Conservation (phyloP, 2,888 invertebrate species). For the Prosopocoilus inquinatus region DNA sequence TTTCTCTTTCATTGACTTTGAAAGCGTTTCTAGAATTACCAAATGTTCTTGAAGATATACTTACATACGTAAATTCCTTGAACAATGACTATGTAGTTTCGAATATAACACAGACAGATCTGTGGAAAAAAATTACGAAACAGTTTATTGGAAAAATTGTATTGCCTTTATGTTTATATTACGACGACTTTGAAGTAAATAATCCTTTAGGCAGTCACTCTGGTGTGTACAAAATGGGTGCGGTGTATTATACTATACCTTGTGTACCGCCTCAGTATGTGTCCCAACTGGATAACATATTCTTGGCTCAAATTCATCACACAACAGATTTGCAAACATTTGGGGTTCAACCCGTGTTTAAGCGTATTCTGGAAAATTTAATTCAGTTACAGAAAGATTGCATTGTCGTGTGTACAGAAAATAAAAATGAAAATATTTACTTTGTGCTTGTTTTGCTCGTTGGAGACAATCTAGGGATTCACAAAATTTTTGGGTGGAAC, state of each 20-base stretch:
- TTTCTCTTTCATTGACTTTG: not conserved
- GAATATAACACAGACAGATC: not conserved
- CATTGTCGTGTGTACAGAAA: constrained; percentile 19
- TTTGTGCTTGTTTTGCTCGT: constrained; percentile 25
- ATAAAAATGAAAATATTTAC: constrained; percentile 17
- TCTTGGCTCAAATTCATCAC: constrained; percentile 31
- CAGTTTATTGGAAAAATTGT: not conserved
- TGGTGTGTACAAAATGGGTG: constrained; percentile 29
- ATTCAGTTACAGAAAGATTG: constrained; percentile 28
- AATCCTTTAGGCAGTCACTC: constrained; percentile 30
- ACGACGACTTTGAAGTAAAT: constrained; percentile 31
- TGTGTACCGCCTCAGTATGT: constrained; percentile 24
- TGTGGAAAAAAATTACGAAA: not conserved
- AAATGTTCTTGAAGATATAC: constrained; percentile 1
- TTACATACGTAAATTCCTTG: not conserved
- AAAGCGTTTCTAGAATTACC: constrained; percentile 5
- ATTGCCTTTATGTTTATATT: constrained; percentile 17
- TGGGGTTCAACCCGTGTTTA: constrained; percentile 29
- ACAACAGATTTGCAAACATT: constrained; percentile 28
- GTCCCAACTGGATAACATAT: constrained; percentile 26
- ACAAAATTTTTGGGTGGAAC: constrained; percentile 29
- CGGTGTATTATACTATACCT: constrained; percentile 26
- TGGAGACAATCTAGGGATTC: constrained; percentile 34
- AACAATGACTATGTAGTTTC: not conserved
- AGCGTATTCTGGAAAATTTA: constrained; percentile 26